Evolutionary conservation across 2,113 vertebrate species (phyloP), one percentile per base, ranked within the genome.

Genomic region (Centropristis striata): DNA sequence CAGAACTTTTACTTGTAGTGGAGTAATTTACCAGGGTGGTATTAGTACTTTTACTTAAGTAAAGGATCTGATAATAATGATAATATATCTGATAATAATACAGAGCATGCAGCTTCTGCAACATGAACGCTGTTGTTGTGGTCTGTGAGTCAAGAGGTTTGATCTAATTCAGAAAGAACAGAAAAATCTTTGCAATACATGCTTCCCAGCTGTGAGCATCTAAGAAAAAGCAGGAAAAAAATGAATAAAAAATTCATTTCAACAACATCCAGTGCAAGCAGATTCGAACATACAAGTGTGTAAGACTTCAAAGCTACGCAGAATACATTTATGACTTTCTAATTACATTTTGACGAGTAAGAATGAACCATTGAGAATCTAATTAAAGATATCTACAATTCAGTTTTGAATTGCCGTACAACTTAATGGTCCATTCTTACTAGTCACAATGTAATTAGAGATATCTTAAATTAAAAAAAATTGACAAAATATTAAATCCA

Each of bases 371-470:
- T 15, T 64, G 50, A 71, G 42, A 76, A 78, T 57, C 57, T 61
- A 78, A 87, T 86, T 64, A 89, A 64, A 80, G 2, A 83, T 76
- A 74, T 81, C 69, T 58, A 4, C 42, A 66, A 8, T 32, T 77
- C 25, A 63, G 41, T 12, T 77, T 78, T 47, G 42, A 71, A 57
- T 73, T 46, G 37, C 20, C 55, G 41, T 27, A 21, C 44, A 82
- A 60, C 25, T n/a, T 69, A 73, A 47, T 77, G 42, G 25, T 10
- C 82, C 67, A 67, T 83, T 80, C 54, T 32, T 47, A 73, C 21
- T 61, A 28, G 36, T 84, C 68, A 49, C 18, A 55, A 21, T 57
- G 39, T 68, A 82, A 86, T 86, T 80, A 82, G 14, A 76, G 60
- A 70, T 73, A 70, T 71, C 11, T 25, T 82, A 50, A 73, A 81